Base-by-base conservation (phyloP, 2,113 vertebrate genomes). In the Tinamus guttatus region DNA sequence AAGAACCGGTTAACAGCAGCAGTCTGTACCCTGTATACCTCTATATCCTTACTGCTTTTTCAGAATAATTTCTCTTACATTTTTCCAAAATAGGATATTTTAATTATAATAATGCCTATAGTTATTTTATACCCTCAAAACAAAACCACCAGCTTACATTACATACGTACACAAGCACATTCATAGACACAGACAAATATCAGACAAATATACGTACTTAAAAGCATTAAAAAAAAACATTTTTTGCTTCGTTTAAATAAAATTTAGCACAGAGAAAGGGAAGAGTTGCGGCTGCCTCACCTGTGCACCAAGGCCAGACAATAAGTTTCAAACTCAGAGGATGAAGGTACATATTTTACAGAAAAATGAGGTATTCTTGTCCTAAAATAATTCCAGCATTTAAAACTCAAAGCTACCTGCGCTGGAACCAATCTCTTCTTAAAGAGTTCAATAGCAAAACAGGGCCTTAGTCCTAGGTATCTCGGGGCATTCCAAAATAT, bases 191-290 rank as follows among this genome's bases (percentile, higher is more conserved):
- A 20, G 16, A 8, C n/a, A n/a, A 6, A 34, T 60, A 9, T 36
- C 20, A 20, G 16, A 8, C n/a, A n/a, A 6, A 34, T 60, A 9
- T 36, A 34, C 7, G 34, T 16, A 34, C 28, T 28, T 54, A 97
- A 96, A 94, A 76, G 77, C 83, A 90, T 94, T 94, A 75, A 24
- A 49, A 49, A 28, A 52, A 7, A 86, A 93, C 81, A 95, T 95
- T 96, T 71, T 94, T 92, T 94, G 78, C 70, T 92, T 97, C 81
- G 89, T 87, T 95, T 11, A 49, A 96, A 96, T 91, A 84, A 95
- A 94, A 95, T 94, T 96, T 91, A 85, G 67, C 38, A 62, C 74
- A 87, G 91, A 85, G 91, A 95, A 92, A 94, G 91, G 54, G 59
- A 67, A 87, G 65, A 76, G 79, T 41, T 75, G 62, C 65, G 49